Conservation (phyloP, 2,888 invertebrate genomes). For the Nephrotoma flavescens region DNA sequence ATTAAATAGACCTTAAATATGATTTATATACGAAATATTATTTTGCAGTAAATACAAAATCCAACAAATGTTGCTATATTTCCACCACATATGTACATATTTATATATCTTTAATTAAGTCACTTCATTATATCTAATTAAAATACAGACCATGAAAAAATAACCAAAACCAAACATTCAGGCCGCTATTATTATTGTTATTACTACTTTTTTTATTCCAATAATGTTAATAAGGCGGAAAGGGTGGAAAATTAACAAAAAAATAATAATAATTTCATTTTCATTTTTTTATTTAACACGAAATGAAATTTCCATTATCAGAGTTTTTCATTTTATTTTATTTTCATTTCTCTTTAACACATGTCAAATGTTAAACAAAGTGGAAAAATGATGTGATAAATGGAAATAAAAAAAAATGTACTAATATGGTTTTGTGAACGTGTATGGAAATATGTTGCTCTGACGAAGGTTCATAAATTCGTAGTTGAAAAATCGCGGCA, state of each 20-base stretch:
- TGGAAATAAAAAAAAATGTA: background rate
- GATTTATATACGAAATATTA: background rate
- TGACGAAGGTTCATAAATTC: background rate
- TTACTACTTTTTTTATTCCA: background rate
- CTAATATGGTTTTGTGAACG: background rate
- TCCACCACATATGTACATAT: background rate
- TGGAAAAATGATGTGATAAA: background rate
- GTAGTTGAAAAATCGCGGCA: background rate
- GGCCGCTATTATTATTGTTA: background rate
- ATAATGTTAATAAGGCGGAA: background rate
- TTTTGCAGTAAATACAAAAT: background rate
- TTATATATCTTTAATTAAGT: background rate
- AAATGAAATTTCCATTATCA: background rate
- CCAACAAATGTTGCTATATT: background rate
- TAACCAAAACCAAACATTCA: background rate
- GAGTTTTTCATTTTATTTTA: background rate
- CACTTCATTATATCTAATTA: background rate
- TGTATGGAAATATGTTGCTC: background rate
- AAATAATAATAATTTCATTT: background rate
- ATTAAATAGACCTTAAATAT: background rate
- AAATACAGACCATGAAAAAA: background rate
- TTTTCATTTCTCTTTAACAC: background rate
- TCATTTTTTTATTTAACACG: background rate
- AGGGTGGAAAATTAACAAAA: background rate
- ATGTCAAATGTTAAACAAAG: background rate